Evolutionary conservation across 2,888 invertebrate genomes (phyloP), one percentile per base, ranked within the genome.

Genomic region (Alcis repandata): DNA sequence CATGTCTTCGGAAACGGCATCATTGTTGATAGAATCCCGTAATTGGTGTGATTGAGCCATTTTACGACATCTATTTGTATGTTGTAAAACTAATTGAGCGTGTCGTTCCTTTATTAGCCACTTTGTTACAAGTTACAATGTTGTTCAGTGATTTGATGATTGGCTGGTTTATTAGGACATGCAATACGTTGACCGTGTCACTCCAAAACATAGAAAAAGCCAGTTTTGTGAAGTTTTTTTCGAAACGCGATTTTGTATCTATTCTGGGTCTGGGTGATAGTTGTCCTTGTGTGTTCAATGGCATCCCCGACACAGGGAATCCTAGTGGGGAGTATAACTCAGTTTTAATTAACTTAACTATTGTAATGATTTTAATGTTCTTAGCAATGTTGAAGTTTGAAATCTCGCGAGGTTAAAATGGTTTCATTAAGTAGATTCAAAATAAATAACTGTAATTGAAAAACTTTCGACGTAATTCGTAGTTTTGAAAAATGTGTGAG

Each of bases 1-100:
- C 56, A 66, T 68, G 71, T 69, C 57, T 57, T 67, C 57, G 22
- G 8, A 65, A 64, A 71, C 57, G 53, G 46, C 63, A 58, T 69
- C 66, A 68, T 70, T 63, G 70, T 66, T 57, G 65, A 66, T 66
- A 27, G 19, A 22, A 43, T 48, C 43, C 67, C 67, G 56, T 69
- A 71, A 67, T 71, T 63, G 66, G 62, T 54, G 66, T 63, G 64
- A 71, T 73, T 71, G 71, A 71, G 71, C 63, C 56, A 59, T 68
- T 70, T 67, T 48, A 73, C 69, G 68, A 67, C 51, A 33, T 32
- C 69, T 32, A 71, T 73, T 70, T 67, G 70, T 74, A 59, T 52
- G 70, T 69, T 69, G 69, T 71, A 58, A 69, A 73, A 68, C 63
- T 67, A 74, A 74, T 69, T 58, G 71, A 69, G 48, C 70, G 67